Base-by-base conservation (phyloP, 2,113 vertebrate species). In the Microtus ochrogaster region DNA sequence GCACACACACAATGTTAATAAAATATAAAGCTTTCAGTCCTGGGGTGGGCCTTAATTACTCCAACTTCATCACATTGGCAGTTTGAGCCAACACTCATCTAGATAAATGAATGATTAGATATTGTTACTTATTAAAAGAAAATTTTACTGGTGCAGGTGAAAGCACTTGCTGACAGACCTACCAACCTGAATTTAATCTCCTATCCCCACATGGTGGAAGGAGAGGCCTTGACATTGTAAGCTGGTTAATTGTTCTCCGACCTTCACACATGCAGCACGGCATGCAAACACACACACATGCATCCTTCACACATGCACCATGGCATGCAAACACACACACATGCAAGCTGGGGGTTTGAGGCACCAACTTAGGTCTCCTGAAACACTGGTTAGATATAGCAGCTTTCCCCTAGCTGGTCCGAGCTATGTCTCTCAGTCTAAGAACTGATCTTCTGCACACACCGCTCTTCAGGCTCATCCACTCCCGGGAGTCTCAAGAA, bases 101-200 rank as follows among this genome's bases (percentile, higher is more conserved):
- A 55, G 92, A 39, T 94, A 63, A 89, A 26, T 91, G 58, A 83
- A 44, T 85, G 19, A 61, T 95, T 90, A 83, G 55, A 83, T 81
- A 77, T 26, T 65, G 8, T 21, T 89, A 93, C 47, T 74, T 49
- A 28, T 78, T 78, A 83, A 81, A 63, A 65, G 81, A 87, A 91
- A 88, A 76, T 3, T 39, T 44, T 72, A 84, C 30, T 44, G 8
- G 61, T 28, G 36, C 22, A 39, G 12, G 36, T 61, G 26, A 39
- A 61, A 6, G 58, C 58, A 58, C 19, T 58, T 58, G 19, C 58
- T 58, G 81, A 22, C 55, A n/a, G n/a, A 58, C 36, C 55, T 63
- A 39, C 39, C 55, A 28, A 41, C n/a, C 55, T 16, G n/a, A 63
- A 3, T 63, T 58, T 58, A 58, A n/a, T 82, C 33, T 58, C 36